Evolutionary conservation across 64 coral and sea anemone species (phyloP).

Genomic region (Actinia equina): DNA sequence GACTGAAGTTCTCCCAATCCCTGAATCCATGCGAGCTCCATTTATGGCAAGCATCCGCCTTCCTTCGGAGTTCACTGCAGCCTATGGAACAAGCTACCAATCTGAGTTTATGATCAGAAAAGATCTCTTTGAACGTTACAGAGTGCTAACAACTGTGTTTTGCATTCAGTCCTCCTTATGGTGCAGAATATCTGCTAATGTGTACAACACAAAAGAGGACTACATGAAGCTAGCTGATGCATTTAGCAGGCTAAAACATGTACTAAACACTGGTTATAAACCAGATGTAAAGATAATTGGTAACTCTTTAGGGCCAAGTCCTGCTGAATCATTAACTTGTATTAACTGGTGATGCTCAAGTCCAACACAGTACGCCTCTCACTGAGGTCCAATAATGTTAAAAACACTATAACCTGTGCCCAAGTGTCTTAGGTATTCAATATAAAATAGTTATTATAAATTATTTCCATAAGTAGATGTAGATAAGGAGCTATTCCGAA

Average conservation of each 20-base stretch:
- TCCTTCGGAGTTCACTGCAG: slow-evolving; percentile 40
- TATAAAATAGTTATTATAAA: too few species aligned
- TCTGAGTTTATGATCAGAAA: slow-evolving; percentile 1
- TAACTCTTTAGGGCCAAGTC: not conserved
- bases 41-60: slow-evolving; percentile 76
- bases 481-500: too few species aligned
- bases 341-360: not conserved
- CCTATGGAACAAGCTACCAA: slow-evolving; percentile 48
- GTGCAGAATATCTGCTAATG: slow-evolving; percentile 69
- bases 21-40: slow-evolving; percentile 68
- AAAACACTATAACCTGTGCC: too few species aligned
- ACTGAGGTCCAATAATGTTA: too few species aligned
- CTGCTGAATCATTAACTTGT: slow-evolving; percentile 11
- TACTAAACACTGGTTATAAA: slow-evolving; percentile 25
- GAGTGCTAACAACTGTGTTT: slow-evolving; percentile 39
- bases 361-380: too few species aligned
- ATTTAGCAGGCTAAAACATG: slow-evolving; percentile 31
- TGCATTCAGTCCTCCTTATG: slow-evolving; percentile 81
- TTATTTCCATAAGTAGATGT: too few species aligned
- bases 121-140: slow-evolving; percentile 54
- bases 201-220: slow-evolving; percentile 71
- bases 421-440: too few species aligned
- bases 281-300: slow-evolving; percentile 13
- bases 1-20: slow-evolving; percentile 65
- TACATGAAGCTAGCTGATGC: slow-evolving; percentile 55